Percentiles rank a stretch among this genome's conserved stretches.
These are phyloP conservation scores for Salticus scenicus DNA, from an alignment of 2,888 invertebrate species.

Conservation along the genomic window DNA sequence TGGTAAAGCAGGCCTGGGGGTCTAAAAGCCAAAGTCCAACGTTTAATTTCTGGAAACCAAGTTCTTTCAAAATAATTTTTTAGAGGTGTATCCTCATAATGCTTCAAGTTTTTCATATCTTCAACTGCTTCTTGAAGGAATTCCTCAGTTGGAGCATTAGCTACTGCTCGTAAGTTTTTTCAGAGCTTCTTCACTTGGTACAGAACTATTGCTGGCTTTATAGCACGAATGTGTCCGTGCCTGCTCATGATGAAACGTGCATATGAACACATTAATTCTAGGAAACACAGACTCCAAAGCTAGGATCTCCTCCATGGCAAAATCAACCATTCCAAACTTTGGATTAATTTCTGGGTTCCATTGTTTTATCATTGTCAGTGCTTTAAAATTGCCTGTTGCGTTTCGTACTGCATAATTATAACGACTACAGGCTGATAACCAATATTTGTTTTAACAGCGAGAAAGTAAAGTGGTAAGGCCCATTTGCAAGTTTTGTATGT, in stretches of 20 bases:
- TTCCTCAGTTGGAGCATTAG: not conserved
- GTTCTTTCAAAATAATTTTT: conserved; percentile 15
- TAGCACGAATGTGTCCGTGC: not conserved
- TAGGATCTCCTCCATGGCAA: not conserved
- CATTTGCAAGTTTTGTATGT: not conserved
- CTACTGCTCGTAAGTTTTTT: not conserved
- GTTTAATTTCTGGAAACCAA: not conserved
- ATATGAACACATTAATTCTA: not conserved
- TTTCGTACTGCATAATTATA: not conserved
- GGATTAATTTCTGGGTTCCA: not conserved
- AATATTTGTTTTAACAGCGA: conserved; percentile 3
- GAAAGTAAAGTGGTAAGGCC: not conserved
- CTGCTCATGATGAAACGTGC: not conserved
- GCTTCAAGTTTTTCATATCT: not conserved
- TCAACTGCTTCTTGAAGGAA: not conserved
- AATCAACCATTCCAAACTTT: not conserved
- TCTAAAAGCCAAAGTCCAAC: conserved; percentile 14
- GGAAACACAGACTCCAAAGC: not conserved
- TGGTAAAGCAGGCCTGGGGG: not conserved
- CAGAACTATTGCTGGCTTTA: not conserved
- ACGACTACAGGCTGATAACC: not conserved
- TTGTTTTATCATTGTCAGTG: not conserved
- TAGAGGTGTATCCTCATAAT: not conserved
- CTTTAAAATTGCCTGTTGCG: not conserved
- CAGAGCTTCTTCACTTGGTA: not conserved